These are phyloP conservation scores for Ciconia stormi DNA, from an alignment of 2,113 vertebrate genomes.

Conservation along the genomic window DNA sequence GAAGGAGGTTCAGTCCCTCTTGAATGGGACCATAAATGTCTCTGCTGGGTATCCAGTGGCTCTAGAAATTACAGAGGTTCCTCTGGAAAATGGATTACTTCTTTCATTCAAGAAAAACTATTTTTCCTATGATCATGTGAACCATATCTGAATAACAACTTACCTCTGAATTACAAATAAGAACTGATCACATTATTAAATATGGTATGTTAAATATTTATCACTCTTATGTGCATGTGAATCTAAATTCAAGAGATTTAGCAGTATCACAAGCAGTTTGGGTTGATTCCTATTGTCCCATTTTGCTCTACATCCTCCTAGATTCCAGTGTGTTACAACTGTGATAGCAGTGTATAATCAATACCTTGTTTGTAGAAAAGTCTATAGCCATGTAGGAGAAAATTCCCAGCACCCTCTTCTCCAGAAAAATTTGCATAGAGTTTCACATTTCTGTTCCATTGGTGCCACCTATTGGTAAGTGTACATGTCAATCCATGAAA, in stretches of 20 bases:
- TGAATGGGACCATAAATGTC: neutral
- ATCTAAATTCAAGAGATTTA: neutral
- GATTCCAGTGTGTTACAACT: neutral
- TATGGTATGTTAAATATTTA: neutral
- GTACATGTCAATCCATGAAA: neutral
- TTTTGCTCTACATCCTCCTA: neutral
- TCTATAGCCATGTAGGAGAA: neutral
- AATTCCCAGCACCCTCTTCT: slow-evolving; percentile 37
- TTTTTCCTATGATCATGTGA: neutral
- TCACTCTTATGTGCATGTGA: accelerated
- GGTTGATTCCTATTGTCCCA: neutral
- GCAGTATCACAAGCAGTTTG: neutral
- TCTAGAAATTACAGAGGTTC: neutral
- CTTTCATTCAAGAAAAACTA: neutral
- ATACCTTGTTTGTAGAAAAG: neutral
- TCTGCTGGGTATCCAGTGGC: neutral
- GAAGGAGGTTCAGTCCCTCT: neutral
- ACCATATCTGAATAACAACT: neutral
- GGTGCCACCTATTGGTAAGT: slow-evolving; percentile 62
- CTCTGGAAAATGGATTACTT: neutral
- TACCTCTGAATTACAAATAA: neutral
- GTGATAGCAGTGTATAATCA: neutral
- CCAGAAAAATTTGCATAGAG: neutral
- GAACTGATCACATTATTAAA: neutral
- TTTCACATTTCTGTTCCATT: slow-evolving; percentile 28